Conservation (phyloP, 2,797 vertebrate species). For the Alosa sapidissima region DNA sequence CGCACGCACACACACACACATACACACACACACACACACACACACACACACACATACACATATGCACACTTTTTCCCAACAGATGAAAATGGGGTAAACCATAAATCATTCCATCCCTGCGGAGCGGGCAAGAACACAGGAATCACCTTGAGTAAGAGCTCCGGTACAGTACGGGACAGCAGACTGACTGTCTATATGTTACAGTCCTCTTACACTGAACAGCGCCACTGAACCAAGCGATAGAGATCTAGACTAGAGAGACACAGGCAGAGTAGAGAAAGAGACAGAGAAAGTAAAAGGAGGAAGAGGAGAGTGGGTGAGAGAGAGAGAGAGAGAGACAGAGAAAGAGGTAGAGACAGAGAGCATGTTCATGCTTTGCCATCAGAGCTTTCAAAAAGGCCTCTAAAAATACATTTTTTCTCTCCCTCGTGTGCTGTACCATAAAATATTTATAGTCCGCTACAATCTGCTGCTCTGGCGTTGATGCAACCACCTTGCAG, state of each 20-base stretch:
- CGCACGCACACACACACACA: background rate
- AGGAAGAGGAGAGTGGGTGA: background rate
- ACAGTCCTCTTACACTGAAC: background rate
- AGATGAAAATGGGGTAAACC: constrained; percentile 36
- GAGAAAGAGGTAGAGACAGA: constrained; percentile 19
- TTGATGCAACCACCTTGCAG: constrained; percentile 62
- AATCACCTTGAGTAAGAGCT: constrained; percentile 50
- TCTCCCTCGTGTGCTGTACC: constrained; percentile 76
- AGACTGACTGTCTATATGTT: background rate
- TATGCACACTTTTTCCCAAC: constrained; percentile 22
- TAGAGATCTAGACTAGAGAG: background rate
- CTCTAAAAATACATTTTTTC: constrained; percentile 76
- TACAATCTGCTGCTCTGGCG: constrained; percentile 70
- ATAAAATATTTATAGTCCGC: constrained; percentile 81
- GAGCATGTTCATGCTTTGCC: constrained; percentile 39
- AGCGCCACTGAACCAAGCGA: background rate
- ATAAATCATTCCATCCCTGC: constrained; percentile 46
- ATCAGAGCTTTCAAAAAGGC: constrained; percentile 52
- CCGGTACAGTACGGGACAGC: constrained; percentile 29
- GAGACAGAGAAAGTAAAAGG: background rate
- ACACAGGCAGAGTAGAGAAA: background rate
- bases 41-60: background rate
- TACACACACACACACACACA: background rate
- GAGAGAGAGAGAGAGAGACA: constrained; percentile 19
- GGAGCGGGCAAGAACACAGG: constrained; percentile 34